These are phyloP conservation scores for Serinus canaria DNA, from an alignment of 2,113 vertebrate genomes.

Conservation along the genomic window DNA sequence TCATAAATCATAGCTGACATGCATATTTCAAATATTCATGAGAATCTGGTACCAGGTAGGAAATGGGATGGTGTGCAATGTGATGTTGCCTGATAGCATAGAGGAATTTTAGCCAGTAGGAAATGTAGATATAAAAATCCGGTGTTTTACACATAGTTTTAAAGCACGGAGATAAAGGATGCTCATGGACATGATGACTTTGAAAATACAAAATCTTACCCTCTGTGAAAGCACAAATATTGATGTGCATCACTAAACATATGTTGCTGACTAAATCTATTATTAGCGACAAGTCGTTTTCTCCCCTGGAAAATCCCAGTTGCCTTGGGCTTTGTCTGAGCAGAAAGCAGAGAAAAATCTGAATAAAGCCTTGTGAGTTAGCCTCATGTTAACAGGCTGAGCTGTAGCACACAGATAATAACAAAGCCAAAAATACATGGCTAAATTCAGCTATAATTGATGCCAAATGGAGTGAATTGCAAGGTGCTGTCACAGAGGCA, in stretches of 20 bases:
- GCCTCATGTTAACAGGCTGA: constrained; percentile 7
- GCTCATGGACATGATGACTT: not conserved
- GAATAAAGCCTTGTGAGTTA: constrained; percentile 9
- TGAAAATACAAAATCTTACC: not conserved
- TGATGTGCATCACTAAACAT: constrained; percentile 37
- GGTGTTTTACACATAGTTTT: not conserved
- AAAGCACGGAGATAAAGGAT: not conserved
- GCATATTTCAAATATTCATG: not conserved
- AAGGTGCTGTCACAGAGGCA: not conserved
- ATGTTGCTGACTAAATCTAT: constrained; percentile 41
- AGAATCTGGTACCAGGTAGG: not conserved
- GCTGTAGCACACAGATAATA: not conserved
- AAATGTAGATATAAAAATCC: not conserved
- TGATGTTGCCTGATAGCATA: not conserved
- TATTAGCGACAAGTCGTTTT: not conserved
- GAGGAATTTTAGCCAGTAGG: not conserved
- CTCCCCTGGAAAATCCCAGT: constrained; percentile 38
- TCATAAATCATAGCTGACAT: constrained; percentile 34
- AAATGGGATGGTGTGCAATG: not conserved
- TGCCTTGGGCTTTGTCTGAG: constrained; percentile 42
- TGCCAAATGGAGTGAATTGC: constrained; percentile 34
- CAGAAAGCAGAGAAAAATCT: constrained; percentile 8
- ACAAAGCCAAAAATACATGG: not conserved
- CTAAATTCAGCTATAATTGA: constrained; percentile 18
- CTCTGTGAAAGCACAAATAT: constrained; percentile 35